Conservation (phyloP, 2,113 vertebrate species). For the Sinocyclocheilus maitianheensis region DNA sequence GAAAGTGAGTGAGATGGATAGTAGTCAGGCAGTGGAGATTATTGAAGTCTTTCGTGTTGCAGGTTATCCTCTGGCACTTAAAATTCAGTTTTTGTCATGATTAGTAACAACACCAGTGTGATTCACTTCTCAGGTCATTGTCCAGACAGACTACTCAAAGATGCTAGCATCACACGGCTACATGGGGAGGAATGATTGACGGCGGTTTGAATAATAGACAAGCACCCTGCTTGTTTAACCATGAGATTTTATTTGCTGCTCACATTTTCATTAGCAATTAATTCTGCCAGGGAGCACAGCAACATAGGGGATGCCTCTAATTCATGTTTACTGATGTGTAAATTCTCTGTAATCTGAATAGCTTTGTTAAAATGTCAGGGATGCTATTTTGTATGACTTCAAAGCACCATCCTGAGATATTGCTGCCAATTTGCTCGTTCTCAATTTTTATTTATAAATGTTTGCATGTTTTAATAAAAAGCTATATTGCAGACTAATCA, state of each 20-base stretch:
- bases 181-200: conserved; percentile 7
- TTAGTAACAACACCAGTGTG: background rate
- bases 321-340: conserved; percentile 53
- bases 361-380: conserved; percentile 57
- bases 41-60: conserved; percentile 24
- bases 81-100: conserved; percentile 18
- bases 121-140: conserved; percentile 21
- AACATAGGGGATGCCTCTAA: conserved; percentile 42
- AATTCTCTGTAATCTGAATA: conserved; percentile 50
- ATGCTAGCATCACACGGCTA: background rate
- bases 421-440: conserved; percentile 19
- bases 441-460: conserved; percentile 17
- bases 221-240: conserved; percentile 37
- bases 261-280: conserved; percentile 54
- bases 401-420: conserved; percentile 26
- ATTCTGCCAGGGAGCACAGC: conserved; percentile 44
- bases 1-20: conserved; percentile 13
- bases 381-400: conserved; percentile 44
- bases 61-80: conserved; percentile 13
- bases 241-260: conserved; percentile 50
- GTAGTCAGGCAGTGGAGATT: conserved; percentile 23
- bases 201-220: conserved; percentile 44
- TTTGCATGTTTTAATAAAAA: conserved; percentile 36
- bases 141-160: conserved; percentile 2
- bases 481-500: conserved; percentile 13